Evolutionary conservation across 1,140 invertebrate genomes (phyloP).

Genomic region (Lucilia cuprina): DNA sequence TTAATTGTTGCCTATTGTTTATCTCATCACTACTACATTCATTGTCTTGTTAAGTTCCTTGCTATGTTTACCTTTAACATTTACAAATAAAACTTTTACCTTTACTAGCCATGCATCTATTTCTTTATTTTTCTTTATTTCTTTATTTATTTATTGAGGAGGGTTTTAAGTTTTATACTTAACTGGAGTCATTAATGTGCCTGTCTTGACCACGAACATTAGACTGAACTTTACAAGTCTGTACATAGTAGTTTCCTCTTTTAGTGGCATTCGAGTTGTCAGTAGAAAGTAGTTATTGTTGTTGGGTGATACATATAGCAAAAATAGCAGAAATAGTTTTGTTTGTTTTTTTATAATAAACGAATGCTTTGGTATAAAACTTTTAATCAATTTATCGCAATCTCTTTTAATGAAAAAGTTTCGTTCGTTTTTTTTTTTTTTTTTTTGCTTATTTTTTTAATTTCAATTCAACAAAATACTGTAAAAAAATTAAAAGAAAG

Average conservation of each 20-base stretch:
- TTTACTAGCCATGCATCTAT: background rate
- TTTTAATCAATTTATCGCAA: conserved; percentile 33
- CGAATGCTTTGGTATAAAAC: background rate
- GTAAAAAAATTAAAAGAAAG: background rate
- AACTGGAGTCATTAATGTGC: background rate
- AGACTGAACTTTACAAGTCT: background rate
- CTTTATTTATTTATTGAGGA: background rate
- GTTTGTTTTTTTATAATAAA: too few relatives aligned
- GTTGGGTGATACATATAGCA: background rate
- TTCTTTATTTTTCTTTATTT: background rate
- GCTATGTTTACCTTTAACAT: background rate
- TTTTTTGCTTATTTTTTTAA: background rate
- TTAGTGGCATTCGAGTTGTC: background rate
- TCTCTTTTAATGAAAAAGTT: conserved; percentile 30
- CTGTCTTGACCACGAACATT: conserved; percentile 19
- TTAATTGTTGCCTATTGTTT: too few relatives aligned
- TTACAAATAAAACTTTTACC: background rate
- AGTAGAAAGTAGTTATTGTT: background rate
- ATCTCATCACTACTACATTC: too few relatives aligned
- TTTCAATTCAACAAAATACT: background rate
- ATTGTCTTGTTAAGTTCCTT: too few relatives aligned
- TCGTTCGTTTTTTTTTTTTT: background rate
- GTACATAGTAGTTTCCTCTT: background rate
- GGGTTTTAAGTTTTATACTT: background rate
- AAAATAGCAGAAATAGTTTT: background rate